These are phyloP conservation scores for Notocelia uddmanniana DNA, from an alignment of 2,888 invertebrate genomes.

Conservation along the genomic window DNA sequence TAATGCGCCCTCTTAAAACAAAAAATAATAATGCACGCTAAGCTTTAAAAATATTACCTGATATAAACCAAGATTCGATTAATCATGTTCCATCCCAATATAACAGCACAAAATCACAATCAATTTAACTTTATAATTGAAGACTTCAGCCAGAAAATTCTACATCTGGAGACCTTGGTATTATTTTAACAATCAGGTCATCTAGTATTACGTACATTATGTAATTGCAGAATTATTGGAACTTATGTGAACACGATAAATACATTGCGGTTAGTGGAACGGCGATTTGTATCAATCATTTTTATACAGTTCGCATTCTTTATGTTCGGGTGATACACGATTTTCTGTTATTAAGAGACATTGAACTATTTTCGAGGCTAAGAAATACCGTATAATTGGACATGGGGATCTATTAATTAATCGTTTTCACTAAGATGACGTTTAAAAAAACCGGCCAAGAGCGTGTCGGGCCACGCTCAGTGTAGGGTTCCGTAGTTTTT, in stretches of 20 bases:
- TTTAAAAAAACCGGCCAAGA: neutral
- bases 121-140: constrained; percentile 30
- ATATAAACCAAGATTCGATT: neutral
- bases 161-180: constrained; percentile 30
- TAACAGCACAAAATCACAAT: neutral
- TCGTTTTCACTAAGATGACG: neutral
- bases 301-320: constrained; percentile 21
- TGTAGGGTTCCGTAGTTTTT: too few species aligned
- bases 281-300: constrained; percentile 42
- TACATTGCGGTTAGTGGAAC: constrained; percentile 42
- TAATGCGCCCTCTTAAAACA: too few species aligned
- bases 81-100: neutral
- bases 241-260: constrained; percentile 33
- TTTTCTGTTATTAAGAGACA: constrained; percentile 4
- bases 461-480: too few species aligned
- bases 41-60: neutral
- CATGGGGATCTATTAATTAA: neutral
- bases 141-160: constrained; percentile 6
- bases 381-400: neutral
- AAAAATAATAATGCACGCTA: neutral
- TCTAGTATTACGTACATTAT: constrained; percentile 30
- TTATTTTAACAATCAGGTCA: constrained; percentile 40
- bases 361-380: constrained; percentile 1
- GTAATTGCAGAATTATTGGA: constrained; percentile 32
- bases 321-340: neutral